Percentiles rank a stretch among this genome's conserved stretches.
phyloP scores from a whole-genome alignment of 2,113 vertebrate species.

The Ciconia stormi region DNA sequence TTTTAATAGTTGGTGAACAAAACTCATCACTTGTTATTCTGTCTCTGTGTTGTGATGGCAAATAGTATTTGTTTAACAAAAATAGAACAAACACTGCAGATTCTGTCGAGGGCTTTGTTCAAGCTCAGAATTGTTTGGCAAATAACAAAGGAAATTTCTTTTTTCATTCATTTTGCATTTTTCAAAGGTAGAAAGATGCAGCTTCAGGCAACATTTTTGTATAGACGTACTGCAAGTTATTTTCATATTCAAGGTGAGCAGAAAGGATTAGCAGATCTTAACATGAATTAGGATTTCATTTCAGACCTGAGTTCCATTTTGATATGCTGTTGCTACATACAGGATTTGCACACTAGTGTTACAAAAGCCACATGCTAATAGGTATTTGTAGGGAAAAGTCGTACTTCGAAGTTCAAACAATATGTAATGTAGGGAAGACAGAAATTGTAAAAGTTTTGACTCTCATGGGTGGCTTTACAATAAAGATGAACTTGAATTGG shows the following conservation, averaged over 20 bases:
- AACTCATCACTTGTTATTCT: neutral
- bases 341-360: fast-evolving
- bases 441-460: neutral
- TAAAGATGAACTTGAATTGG: neutral
- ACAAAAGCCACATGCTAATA: neutral
- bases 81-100: neutral
- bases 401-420: neutral
- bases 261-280: neutral
- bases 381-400: neutral
- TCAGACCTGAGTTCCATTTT: neutral
- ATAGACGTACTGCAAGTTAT: neutral
- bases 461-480: neutral
- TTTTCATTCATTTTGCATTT: neutral
- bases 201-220: neutral
- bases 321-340: fast-evolving
- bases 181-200: neutral
- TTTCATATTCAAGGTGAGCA: neutral
- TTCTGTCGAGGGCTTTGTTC: neutral
- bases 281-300: neutral
- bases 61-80: neutral
- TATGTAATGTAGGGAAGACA: neutral
- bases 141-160: neutral
- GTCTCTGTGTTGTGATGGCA: neutral
- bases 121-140: neutral
- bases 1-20: neutral